Percentiles rank a stretch among this genome's conserved stretches.
Evolutionary conservation across 2,113 vertebrate genomes (phyloP).

Genomic region (Laterallus jamaicensis): DNA sequence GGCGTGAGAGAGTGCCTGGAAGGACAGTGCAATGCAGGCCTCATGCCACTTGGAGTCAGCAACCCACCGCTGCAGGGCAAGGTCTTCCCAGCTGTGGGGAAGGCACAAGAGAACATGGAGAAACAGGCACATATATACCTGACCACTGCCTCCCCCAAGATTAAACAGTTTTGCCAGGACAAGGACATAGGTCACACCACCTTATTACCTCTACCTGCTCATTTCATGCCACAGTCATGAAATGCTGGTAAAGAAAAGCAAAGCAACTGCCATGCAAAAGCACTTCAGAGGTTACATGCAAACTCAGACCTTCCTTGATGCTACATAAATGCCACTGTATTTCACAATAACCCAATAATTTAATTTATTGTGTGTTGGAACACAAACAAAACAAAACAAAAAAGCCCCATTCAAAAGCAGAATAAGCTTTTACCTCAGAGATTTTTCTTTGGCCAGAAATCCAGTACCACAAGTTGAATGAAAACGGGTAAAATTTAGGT

Average conservation of each 20-base stretch:
- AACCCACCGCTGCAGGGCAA: not conserved
- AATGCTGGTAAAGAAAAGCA: not conserved
- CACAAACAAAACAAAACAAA: not conserved
- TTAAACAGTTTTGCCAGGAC: not conserved
- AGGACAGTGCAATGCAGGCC: not conserved
- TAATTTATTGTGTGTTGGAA: not conserved
- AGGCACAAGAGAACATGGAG: not conserved
- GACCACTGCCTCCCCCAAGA: not conserved
- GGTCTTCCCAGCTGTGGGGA: not conserved
- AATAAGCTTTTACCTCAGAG: not conserved
- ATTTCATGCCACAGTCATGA: not conserved
- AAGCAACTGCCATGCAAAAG: not conserved
- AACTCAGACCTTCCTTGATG: not conserved
- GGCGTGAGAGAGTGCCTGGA: not conserved
- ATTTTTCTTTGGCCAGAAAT: not conserved
- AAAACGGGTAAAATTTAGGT: not conserved
- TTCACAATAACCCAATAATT: not conserved
- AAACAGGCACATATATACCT: not conserved
- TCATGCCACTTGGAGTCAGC: constrained; percentile 18
- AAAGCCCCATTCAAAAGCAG: not conserved
- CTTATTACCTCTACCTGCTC: not conserved
- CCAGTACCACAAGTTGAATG: not conserved
- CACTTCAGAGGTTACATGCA: not conserved
- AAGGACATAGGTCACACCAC: accelerated
- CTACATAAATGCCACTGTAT: accelerated